These are phyloP conservation scores for Argyrosomus japonicus DNA, from an alignment of 2,113 vertebrate genomes.

Conservation along the genomic window DNA sequence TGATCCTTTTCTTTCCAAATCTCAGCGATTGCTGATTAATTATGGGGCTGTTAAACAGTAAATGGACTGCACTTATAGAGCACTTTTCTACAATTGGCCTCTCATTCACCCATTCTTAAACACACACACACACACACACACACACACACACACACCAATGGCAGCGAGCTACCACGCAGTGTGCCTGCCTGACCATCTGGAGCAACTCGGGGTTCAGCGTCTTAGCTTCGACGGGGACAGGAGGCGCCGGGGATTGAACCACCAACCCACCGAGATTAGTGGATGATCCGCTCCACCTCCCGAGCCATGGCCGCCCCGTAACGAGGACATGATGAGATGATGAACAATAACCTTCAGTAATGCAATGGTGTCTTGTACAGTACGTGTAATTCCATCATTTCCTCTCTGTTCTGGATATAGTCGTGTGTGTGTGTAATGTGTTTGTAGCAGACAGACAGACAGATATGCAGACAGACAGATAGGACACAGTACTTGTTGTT, in stretches of 20 bases:
- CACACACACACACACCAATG: too few species aligned
- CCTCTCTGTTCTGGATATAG: neutral
- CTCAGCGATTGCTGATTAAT: neutral
- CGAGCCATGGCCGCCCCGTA: neutral
- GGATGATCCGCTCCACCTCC: too few species aligned
- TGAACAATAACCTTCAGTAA: neutral
- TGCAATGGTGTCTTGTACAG: neutral
- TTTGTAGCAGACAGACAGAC: conserved; percentile 4
- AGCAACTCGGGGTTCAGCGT: too few species aligned
- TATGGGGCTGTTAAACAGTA: neutral
- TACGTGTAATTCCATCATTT: neutral
- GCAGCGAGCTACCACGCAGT: too few species aligned
- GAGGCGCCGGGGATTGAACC: too few species aligned
- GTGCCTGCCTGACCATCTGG: too few species aligned
- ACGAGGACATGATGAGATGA: neutral
- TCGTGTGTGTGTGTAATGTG: neutral
- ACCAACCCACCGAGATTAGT: too few species aligned
- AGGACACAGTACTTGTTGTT: conserved; percentile 74
- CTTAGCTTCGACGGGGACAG: too few species aligned
- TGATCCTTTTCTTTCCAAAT: too few species aligned
- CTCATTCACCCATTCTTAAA: too few species aligned
- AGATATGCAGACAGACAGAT: neutral
- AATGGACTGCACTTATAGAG: neutral
- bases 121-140: too few species aligned
- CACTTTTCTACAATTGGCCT: too few species aligned